Percentiles rank a stretch among this genome's conserved stretches.
Conservation (phyloP, 2,888 invertebrate species). For the Plebejus melissa region DNA sequence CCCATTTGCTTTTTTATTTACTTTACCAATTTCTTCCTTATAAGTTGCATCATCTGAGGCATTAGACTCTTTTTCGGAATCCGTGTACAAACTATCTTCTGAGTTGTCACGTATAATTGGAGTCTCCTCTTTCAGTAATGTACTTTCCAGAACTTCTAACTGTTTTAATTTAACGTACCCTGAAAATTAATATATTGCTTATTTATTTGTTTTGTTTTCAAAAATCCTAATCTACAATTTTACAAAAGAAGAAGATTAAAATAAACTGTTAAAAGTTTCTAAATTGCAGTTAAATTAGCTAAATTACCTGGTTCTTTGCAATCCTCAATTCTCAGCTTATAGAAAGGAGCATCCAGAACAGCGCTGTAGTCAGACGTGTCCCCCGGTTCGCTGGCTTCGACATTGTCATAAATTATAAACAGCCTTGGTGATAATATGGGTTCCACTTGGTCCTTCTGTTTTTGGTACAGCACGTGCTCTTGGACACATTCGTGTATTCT, state of each 20-base stretch:
- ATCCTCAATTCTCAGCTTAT: conserved; percentile 81
- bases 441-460: conserved; percentile 58
- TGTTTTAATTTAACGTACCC: conserved; percentile 80
- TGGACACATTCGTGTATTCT: conserved; percentile 83
- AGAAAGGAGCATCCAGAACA: conserved; percentile 79
- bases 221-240: too few species aligned
- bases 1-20: conserved; percentile 52
- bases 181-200: conserved; percentile 43
- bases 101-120: conserved; percentile 42
- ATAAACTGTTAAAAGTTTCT: background rate
- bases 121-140: conserved; percentile 53
- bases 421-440: conserved; percentile 81
- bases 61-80: conserved; percentile 69
- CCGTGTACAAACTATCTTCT: conserved; percentile 64
- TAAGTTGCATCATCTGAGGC: conserved; percentile 58
- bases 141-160: conserved; percentile 71
- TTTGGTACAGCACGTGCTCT: conserved; percentile 78
- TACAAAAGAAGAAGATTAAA: too few species aligned
- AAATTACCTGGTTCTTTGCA: conserved; percentile 65
- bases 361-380: conserved; percentile 80
- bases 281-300: too few species aligned
- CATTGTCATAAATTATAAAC: conserved; percentile 85
- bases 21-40: conserved; percentile 48
- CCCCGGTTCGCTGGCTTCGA: conserved; percentile 83
- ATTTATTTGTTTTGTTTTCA: too few species aligned